Conservation (phyloP, 2,888 invertebrate species). For the Oligia fasciuncula region DNA sequence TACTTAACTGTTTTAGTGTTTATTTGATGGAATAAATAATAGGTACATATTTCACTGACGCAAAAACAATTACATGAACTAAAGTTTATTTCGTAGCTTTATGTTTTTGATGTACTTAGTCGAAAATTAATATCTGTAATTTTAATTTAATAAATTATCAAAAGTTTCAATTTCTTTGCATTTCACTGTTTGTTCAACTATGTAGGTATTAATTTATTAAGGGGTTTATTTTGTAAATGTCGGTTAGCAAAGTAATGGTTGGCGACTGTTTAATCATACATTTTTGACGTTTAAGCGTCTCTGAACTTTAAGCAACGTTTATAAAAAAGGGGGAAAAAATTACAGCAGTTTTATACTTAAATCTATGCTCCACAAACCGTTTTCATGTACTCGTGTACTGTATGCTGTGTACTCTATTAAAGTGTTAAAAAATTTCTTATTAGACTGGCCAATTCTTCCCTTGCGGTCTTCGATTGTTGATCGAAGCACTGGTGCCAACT, state of each 20-base stretch:
- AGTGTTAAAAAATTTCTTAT: background rate
- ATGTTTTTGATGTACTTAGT: background rate
- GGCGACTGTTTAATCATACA: no score
- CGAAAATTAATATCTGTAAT: background rate
- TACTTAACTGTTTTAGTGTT: background rate
- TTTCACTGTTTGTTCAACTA: background rate
- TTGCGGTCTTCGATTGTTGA: no score
- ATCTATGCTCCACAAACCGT: background rate
- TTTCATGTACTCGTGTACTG: background rate
- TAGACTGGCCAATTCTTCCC: no score
- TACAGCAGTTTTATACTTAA: background rate
- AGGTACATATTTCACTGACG: background rate
- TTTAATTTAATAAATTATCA: background rate
- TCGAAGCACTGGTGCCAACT: no score
- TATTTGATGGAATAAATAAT: background rate
- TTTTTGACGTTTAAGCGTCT: no score
- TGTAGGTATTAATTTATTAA: background rate
- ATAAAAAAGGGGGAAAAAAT: background rate
- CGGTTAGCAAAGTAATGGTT: background rate
- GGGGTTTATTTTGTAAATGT: background rate
- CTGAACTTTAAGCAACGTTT: no score
- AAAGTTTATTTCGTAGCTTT: background rate
- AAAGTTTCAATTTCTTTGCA: background rate
- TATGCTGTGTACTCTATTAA: background rate
- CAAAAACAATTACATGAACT: background rate